phyloP scores from a whole-genome alignment of 2,888 invertebrate species.

The Drosophila gaucha region DNA sequence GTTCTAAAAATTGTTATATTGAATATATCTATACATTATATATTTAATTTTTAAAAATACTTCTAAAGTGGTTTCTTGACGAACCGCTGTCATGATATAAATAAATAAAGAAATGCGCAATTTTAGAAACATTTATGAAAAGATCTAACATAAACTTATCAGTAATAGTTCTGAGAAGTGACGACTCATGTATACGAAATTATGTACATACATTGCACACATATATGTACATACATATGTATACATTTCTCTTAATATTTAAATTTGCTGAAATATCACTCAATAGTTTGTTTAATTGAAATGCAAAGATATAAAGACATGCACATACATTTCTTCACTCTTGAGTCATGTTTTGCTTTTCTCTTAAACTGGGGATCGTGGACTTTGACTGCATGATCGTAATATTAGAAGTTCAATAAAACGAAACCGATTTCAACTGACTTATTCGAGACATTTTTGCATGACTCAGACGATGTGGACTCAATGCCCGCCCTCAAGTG shows the following conservation, averaged over 20 bases:
- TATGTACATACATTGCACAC: no score
- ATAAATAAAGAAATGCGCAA: neutral
- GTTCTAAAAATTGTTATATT: no score
- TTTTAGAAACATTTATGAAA: neutral
- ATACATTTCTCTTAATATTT: neutral
- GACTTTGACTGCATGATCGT: slow-evolving; percentile 21
- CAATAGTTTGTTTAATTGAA: neutral
- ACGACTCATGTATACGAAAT: no score
- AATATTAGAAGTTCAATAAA: slow-evolving; percentile 42
- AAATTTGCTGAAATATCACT: neutral
- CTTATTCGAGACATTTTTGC: slow-evolving; percentile 33
- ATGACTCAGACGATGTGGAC: slow-evolving; percentile 31
- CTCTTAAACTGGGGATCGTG: slow-evolving; percentile 25
- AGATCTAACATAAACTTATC: neutral
- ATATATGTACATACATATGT: no score
- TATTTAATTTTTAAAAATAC: no score
- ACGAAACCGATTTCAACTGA: slow-evolving; percentile 60
- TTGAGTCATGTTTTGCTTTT: slow-evolving; percentile 34
- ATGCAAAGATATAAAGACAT: neutral
- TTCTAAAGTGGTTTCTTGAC: no score
- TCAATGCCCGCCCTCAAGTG: slow-evolving; percentile 25
- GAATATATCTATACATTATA: no score
- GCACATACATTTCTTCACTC: neutral
- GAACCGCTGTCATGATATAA: neutral
- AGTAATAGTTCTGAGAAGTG: neutral